phyloP scores from a whole-genome alignment of 2,797 vertebrate species.

The Sphaeramia orbicularis region DNA sequence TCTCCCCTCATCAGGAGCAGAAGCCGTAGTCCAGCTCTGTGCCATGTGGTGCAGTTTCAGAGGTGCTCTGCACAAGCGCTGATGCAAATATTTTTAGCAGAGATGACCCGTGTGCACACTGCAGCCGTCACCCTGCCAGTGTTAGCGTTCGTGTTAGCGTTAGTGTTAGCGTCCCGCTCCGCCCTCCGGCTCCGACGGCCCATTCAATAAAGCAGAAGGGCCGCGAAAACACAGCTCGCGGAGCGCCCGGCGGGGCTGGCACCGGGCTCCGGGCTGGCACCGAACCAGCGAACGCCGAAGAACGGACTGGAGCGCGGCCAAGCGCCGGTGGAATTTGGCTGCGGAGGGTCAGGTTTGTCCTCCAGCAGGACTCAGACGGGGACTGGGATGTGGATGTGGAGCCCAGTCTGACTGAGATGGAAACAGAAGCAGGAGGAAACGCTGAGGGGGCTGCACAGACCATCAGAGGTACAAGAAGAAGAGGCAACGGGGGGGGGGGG shows the following conservation, averaged over 20 bases:
- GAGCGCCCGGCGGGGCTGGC: constrained; percentile 60
- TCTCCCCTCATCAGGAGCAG: constrained; percentile 20
- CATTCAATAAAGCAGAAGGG: constrained; percentile 58
- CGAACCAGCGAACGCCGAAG: constrained; percentile 43
- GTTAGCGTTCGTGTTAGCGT: too few relatives aligned
- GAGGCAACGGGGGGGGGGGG: too few relatives aligned
- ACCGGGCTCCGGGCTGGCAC: constrained; percentile 53
- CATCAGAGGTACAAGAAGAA: too few relatives aligned
- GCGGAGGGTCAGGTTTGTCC: constrained; percentile 39
- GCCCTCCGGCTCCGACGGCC: constrained; percentile 47
- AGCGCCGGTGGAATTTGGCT: constrained; percentile 52
- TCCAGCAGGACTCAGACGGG: constrained; percentile 28
- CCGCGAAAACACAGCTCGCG: constrained; percentile 53
- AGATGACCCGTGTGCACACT: constrained; percentile 53
- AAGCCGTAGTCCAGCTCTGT: not conserved
- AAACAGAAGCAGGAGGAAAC: too few relatives aligned
- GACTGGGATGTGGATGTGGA: constrained; percentile 34
- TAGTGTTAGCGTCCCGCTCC: constrained; percentile 27
- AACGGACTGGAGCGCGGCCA: constrained; percentile 57
- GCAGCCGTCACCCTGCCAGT: constrained; percentile 51
- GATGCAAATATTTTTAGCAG: constrained; percentile 65
- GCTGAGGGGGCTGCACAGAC: too few relatives aligned
- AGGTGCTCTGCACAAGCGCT: constrained; percentile 32
- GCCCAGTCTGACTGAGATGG: too few relatives aligned
- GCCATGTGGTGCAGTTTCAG: constrained; percentile 21